Conservation (phyloP, 2,888 invertebrate genomes). For the Malthinus flaveolus region DNA sequence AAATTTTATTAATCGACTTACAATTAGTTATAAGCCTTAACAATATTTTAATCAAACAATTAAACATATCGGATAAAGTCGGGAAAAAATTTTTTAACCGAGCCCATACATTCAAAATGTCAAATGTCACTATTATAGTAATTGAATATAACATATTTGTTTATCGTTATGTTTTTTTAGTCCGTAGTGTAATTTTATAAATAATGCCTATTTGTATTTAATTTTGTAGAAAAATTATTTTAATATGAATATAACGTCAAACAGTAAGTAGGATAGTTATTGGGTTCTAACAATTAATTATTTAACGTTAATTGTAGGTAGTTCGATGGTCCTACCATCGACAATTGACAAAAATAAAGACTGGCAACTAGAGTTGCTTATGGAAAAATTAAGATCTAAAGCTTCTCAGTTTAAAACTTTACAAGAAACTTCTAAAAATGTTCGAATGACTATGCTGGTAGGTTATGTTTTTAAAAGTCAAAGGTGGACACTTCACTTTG, state of each 20-base stretch:
- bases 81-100: too few relatives aligned
- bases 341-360: conserved; percentile 65
- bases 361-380: conserved; percentile 83
- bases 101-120: too few relatives aligned
- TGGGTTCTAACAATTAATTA: conserved; percentile 7
- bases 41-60: too few relatives aligned
- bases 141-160: too few relatives aligned
- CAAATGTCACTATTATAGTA: too few relatives aligned
- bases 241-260: conserved; percentile 11
- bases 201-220: conserved; percentile 4
- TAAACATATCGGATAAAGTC: too few relatives aligned
- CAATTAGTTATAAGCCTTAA: too few relatives aligned
- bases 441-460: conserved; percentile 84
- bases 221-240: background rate
- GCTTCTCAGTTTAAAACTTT: conserved; percentile 79
- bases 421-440: conserved; percentile 83
- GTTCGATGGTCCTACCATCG: conserved; percentile 9
- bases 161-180: too few relatives aligned
- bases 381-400: conserved; percentile 90
- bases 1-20: too few relatives aligned
- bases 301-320: conserved; percentile 15
- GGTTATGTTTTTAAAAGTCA: conserved; percentile 42
- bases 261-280: conserved; percentile 11
- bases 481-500: conserved; percentile 13
- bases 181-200: background rate